phyloP scores from a whole-genome alignment of 1,140 invertebrate species.

The Drosophila mauritiana region DNA sequence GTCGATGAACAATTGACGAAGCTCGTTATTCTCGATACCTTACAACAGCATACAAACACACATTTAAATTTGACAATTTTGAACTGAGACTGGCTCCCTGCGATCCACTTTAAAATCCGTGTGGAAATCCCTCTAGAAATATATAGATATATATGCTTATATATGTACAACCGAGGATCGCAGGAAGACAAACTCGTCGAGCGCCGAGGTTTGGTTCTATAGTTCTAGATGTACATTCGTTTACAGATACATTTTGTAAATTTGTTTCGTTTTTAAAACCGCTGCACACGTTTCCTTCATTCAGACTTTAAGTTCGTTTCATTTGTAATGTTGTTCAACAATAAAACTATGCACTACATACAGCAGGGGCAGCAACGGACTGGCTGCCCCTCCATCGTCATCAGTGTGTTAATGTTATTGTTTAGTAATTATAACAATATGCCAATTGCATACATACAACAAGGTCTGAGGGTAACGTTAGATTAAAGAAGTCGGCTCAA shows the following conservation, averaged over 20 bases:
- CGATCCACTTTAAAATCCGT: constrained; percentile 23
- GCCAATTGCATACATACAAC: constrained; percentile 39
- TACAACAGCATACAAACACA: constrained; percentile 47
- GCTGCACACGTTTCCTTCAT: constrained; percentile 77
- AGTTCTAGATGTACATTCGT: constrained; percentile 35
- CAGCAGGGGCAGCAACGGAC: constrained; percentile 17
- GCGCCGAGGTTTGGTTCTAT: constrained; percentile 27
- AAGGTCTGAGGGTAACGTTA: constrained; percentile 58
- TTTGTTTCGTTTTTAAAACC: constrained; percentile 75
- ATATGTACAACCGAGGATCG: constrained; percentile 26
- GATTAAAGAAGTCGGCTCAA: constrained; percentile 8
- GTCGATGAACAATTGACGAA: constrained; percentile 33
- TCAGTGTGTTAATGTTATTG: constrained; percentile 31
- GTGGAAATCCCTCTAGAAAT: constrained; percentile 26
- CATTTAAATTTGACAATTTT: constrained; percentile 23
- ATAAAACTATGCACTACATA: constrained; percentile 68
- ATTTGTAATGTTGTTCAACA: constrained; percentile 75
- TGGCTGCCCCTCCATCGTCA: constrained; percentile 2
- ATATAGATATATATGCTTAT: constrained; percentile 14
- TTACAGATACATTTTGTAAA: constrained; percentile 55
- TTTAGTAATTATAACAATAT: constrained; percentile 58
- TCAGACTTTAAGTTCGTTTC: constrained; percentile 82
- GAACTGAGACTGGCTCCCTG: constrained; percentile 38
- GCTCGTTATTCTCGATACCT: constrained; percentile 28
- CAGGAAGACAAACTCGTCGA: constrained; percentile 32